A percentile compares a stretch with the other conserved stretches of the same genome.
Conservation (phyloP, 2,113 vertebrate genomes). For the Perccottus glenii region DNA sequence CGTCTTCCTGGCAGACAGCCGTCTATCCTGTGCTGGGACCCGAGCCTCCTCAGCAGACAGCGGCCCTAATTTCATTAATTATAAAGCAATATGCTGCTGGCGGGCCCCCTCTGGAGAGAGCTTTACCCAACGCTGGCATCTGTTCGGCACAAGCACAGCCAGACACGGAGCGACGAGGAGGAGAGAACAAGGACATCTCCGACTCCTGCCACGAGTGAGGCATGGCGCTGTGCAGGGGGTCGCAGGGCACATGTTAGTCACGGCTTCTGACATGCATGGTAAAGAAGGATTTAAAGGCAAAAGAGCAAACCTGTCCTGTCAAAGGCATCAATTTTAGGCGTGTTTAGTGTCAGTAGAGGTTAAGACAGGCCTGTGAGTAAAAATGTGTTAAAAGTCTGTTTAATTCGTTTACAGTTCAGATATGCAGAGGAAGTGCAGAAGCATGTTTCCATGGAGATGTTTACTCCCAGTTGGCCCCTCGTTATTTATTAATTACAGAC, state of each 20-base stretch:
- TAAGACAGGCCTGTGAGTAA: too few species aligned
- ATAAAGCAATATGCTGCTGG: conserved; percentile 97
- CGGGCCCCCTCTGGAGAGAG: conserved; percentile 85
- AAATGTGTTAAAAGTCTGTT: too few species aligned
- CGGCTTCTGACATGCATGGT: too few species aligned
- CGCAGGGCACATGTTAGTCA: background rate
- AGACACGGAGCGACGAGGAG: conserved; percentile 58
- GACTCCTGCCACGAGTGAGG: conserved; percentile 48
- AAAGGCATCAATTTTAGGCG: too few species aligned
- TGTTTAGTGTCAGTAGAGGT: too few species aligned
- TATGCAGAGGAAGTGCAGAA: too few species aligned
- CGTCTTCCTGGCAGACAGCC: conserved; percentile 61
- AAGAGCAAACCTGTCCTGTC: background rate
- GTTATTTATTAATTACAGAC: too few species aligned
- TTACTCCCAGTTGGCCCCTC: too few species aligned
- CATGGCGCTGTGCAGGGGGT: conserved; percentile 27
- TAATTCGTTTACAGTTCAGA: too few species aligned
- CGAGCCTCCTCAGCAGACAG: conserved; percentile 91
- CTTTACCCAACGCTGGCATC: conserved; percentile 93
- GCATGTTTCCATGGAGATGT: too few species aligned
- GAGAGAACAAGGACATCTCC: conserved; percentile 64
- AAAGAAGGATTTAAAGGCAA: background rate
- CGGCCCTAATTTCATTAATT: conserved; percentile 99
- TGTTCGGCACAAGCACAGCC: conserved; percentile 79
- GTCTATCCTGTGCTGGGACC: conserved; percentile 62